A percentile compares a stretch with the other conserved stretches of the same genome.
phyloP scores from a whole-genome alignment of 2,113 vertebrate species.

The Piaya cayana region DNA sequence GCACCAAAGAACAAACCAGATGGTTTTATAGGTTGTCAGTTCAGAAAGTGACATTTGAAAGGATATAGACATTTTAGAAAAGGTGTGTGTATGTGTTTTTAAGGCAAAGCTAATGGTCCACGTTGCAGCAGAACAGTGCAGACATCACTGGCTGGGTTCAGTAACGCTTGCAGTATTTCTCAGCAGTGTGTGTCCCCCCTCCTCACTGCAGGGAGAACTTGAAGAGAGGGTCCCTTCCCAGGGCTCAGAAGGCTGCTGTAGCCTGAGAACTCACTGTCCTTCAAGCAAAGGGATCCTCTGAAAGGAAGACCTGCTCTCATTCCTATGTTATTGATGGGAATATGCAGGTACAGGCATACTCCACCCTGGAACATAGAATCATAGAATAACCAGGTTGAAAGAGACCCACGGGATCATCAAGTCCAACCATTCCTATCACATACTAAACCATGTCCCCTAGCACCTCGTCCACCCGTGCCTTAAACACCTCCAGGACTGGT shows the following conservation, averaged over 20 bases:
- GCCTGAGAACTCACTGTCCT: neutral
- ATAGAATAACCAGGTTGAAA: no score
- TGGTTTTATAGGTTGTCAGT: neutral
- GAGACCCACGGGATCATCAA: no score
- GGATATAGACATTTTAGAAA: neutral
- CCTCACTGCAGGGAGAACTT: neutral
- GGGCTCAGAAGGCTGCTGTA: neutral
- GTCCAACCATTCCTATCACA: no score
- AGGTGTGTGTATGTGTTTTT: neutral
- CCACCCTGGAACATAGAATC: neutral
- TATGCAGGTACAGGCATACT: neutral
- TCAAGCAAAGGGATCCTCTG: neutral
- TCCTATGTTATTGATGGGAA: neutral
- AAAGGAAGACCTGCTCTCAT: neutral
- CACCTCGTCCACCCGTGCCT: no score
- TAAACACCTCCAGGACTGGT: no score
- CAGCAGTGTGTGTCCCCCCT: neutral
- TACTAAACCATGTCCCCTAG: no score
- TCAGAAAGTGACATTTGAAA: neutral
- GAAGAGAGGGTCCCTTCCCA: neutral
- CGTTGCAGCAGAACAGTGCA: neutral
- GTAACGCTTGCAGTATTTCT: neutral
- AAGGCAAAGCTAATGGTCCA: neutral
- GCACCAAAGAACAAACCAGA: rapidly evolving
- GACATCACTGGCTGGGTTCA: neutral